Evolutionary conservation across 2,888 invertebrate genomes (phyloP).

Genomic region (Myopa tessellatipennis): DNA sequence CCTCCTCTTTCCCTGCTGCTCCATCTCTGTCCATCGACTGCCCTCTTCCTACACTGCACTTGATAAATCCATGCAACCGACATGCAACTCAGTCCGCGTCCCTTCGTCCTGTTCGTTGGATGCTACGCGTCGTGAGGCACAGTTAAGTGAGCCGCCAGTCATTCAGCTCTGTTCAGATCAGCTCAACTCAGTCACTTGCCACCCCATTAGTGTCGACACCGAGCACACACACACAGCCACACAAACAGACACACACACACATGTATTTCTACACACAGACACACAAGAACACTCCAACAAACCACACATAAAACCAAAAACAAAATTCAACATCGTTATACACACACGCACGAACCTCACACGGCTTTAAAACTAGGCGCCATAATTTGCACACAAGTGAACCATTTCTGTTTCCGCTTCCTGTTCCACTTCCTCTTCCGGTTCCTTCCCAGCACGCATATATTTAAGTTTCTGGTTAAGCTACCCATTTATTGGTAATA

Average conservation of each 20-base stretch:
- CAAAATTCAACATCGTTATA: background rate
- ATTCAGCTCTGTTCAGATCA: background rate
- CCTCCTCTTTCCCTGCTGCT: too few relatives aligned
- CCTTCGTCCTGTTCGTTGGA: background rate
- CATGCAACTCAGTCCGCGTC: background rate
- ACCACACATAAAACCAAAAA: background rate
- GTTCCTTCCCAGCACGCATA: conserved; percentile 14
- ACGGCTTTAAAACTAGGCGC: conserved; percentile 2
- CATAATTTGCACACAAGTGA: conserved; percentile 16
- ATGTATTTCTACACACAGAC: background rate
- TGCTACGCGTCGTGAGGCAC: background rate
- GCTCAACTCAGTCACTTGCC: conserved; percentile 22
- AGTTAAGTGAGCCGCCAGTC: conserved; percentile 28
- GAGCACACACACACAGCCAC: background rate
- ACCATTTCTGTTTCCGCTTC: conserved; percentile 33
- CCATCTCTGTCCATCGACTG: background rate
- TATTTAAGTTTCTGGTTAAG: conserved; percentile 37
- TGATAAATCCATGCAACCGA: background rate
- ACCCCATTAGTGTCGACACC: conserved; percentile 28
- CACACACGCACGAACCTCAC: background rate
- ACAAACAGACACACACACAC: background rate
- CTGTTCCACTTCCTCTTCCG: conserved; percentile 19
- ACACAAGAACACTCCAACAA: background rate
- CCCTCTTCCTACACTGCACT: background rate
- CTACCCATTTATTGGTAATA: conserved; percentile 30